These are phyloP conservation scores for Tringa solitaria DNA, from an alignment of 2,113 vertebrate species.

Conservation along the genomic window DNA sequence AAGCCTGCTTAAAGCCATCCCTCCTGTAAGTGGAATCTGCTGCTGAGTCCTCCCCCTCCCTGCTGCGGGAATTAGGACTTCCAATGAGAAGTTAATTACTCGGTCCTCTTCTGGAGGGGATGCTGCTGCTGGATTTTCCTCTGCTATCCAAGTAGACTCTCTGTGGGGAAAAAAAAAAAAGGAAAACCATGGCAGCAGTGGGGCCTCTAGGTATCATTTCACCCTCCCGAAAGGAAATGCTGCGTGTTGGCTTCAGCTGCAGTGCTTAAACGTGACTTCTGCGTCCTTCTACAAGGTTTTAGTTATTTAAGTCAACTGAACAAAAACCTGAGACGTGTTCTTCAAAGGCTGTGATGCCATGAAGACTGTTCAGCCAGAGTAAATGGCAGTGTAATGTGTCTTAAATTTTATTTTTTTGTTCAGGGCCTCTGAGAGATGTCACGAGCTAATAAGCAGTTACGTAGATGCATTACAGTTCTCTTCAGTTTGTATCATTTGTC, in stretches of 20 bases:
- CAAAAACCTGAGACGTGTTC: fast-evolving
- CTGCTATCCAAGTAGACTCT: not conserved
- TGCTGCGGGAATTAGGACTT: not conserved
- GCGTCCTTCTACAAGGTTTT: not conserved
- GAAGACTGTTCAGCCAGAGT: not conserved
- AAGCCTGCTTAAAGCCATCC: not conserved
- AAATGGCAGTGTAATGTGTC: not conserved
- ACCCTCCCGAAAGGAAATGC: not conserved
- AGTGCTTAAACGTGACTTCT: not conserved
- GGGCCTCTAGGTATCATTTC: not conserved
- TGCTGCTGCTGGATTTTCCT: not conserved
- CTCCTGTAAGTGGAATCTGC: not conserved
- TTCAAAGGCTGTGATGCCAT: not conserved
- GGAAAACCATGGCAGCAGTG: not conserved
- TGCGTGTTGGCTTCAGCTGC: not conserved
- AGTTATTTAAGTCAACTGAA: not conserved
- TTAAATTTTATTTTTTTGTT: not conserved
- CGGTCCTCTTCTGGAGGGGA: not conserved
- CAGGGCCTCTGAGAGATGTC: not conserved
- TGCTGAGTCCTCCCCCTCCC: not conserved
- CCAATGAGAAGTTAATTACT: not conserved
- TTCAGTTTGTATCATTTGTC: not conserved
- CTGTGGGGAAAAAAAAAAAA: not conserved
- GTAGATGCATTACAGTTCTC: not conserved
- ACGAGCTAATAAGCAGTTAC: not conserved